Percentiles rank a stretch among this genome's conserved stretches.
Evolutionary conservation across 2,113 vertebrate species (phyloP).

Genomic region (Corythornis cristatus): DNA sequence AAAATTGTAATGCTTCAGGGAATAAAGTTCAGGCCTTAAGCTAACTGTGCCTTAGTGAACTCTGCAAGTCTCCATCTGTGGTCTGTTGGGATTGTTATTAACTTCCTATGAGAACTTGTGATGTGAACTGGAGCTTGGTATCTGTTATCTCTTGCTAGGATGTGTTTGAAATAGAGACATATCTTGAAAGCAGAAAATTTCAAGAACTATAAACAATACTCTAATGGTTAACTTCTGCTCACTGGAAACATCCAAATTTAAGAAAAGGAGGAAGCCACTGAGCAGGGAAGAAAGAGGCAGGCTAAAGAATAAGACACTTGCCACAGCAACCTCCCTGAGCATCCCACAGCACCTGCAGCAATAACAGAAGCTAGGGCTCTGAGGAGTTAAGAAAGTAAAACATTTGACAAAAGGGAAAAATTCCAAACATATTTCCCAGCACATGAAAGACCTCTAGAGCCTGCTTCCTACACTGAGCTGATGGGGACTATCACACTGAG

Average conservation of each 20-base stretch:
- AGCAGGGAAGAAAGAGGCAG: not conserved
- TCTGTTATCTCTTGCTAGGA: not conserved
- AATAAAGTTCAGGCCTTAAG: not conserved
- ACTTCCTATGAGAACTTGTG: not conserved
- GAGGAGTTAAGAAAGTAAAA: not conserved
- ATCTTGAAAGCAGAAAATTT: not conserved
- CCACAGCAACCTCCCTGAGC: fast-evolving
- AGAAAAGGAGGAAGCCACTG: not conserved
- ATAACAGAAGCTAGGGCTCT: not conserved
- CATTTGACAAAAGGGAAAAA: not conserved
- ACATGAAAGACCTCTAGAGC: not conserved
- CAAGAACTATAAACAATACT: not conserved
- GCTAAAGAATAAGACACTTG: not conserved
- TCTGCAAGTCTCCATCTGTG: not conserved
- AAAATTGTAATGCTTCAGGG: not conserved
- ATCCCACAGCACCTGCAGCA: not conserved
- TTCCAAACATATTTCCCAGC: not conserved
- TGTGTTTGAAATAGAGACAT: not conserved
- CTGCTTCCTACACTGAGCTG: fast-evolving
- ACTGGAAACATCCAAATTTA: not conserved
- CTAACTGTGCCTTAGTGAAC: not conserved
- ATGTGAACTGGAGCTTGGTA: not conserved
- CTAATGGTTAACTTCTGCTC: not conserved
- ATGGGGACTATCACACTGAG: fast-evolving
- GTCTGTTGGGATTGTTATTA: not conserved